Evolutionary conservation across 2,113 vertebrate genomes (phyloP).

Genomic region (Aegotheles bennettii): DNA sequence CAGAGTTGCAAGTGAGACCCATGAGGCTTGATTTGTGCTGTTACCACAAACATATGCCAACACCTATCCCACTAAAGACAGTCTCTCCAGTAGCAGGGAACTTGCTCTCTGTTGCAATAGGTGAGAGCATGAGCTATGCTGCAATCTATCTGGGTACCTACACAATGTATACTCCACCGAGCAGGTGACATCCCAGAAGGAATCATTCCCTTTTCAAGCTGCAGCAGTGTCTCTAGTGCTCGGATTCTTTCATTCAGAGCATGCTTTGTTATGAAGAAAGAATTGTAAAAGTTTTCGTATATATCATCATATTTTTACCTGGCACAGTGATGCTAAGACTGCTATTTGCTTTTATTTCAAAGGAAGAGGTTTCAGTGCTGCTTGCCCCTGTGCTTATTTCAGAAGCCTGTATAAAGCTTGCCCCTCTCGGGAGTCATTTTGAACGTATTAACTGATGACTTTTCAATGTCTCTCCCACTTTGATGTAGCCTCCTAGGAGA

Average conservation of each 20-base stretch:
- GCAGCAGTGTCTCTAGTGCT: not conserved
- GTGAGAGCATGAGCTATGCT: not conserved
- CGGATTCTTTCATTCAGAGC: not conserved
- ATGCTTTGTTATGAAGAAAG: not conserved
- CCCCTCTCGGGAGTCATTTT: not conserved
- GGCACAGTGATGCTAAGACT: not conserved
- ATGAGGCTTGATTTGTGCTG: accelerated
- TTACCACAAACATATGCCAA: not conserved
- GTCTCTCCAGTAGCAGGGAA: not conserved
- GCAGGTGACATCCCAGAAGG: not conserved
- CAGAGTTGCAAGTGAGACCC: not conserved
- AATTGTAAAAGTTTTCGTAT: not conserved
- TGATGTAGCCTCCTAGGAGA: conserved; percentile 9
- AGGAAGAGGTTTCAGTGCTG: not conserved
- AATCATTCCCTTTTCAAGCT: not conserved
- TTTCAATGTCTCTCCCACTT: not conserved
- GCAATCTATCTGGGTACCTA: not conserved
- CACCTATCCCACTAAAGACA: not conserved
- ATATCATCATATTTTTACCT: not conserved
- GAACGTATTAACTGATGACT: conserved; percentile 6
- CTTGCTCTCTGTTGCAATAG: not conserved
- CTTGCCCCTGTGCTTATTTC: not conserved
- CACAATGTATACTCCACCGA: not conserved
- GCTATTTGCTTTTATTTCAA: not conserved
- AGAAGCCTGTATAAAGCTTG: conserved; percentile 3